Evolutionary conservation across 2,888 invertebrate genomes (phyloP).

Genomic region (Achlya flavicornis): DNA sequence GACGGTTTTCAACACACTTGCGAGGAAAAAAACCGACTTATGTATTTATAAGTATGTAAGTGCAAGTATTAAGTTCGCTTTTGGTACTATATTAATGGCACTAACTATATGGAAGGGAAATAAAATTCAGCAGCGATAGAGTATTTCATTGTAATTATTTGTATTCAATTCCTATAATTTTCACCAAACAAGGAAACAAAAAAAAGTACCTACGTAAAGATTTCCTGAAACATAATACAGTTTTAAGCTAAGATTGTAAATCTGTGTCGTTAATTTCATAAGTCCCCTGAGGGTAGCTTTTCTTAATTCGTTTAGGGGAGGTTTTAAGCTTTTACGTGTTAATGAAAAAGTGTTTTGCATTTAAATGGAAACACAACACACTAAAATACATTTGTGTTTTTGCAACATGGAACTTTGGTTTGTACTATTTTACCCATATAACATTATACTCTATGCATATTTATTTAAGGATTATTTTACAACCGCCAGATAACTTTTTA

Average conservation of each 20-base stretch:
- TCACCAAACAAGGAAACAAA: neutral
- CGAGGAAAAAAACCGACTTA: too few relatives aligned
- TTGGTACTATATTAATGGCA: too few relatives aligned
- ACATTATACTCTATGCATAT: neutral
- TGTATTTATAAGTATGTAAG: too few relatives aligned
- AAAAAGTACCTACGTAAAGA: slow-evolving; percentile 14
- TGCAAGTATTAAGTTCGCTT: too few relatives aligned
- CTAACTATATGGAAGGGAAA: too few relatives aligned
- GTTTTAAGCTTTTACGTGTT: slow-evolving; percentile 56
- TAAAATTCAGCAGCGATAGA: too few relatives aligned
- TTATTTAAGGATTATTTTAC: too few relatives aligned
- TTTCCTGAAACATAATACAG: slow-evolving; percentile 27
- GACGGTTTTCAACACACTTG: too few relatives aligned
- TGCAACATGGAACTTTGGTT: neutral
- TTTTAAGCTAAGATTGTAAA: slow-evolving; percentile 48
- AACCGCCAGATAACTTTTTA: too few relatives aligned
- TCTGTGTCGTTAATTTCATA: slow-evolving; percentile 60
- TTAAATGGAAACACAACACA: slow-evolving; percentile 60
- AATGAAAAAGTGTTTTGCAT: slow-evolving; percentile 61
- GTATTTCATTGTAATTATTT: too few relatives aligned
- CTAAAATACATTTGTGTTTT: slow-evolving; percentile 41
- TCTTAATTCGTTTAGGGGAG: slow-evolving; percentile 60
- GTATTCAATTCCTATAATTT: too few relatives aligned
- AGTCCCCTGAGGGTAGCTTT: slow-evolving; percentile 54
- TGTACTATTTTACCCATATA: neutral